These are phyloP conservation scores for Harpalus rubripes DNA, from an alignment of 2,888 invertebrate genomes.

Conservation along the genomic window DNA sequence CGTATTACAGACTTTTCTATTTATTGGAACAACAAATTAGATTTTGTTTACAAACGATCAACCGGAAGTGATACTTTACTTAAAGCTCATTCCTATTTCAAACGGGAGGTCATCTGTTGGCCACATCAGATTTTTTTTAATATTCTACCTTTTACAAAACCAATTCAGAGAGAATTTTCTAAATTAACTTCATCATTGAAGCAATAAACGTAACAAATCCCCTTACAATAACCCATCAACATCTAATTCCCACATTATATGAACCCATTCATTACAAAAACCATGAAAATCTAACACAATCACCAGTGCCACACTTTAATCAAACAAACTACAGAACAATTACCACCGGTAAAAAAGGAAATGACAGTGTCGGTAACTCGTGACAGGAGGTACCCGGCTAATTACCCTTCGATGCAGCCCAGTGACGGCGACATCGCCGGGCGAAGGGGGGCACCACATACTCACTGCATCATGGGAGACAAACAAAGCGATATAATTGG, in stretches of 20 bases:
- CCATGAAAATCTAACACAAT: slow-evolving; percentile 53
- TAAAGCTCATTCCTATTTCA: too few species aligned
- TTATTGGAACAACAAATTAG: too few species aligned
- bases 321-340: slow-evolving; percentile 45
- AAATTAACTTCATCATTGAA: not conserved
- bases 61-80: too few species aligned
- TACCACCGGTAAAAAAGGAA: slow-evolving; percentile 48
- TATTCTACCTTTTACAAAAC: too few species aligned
- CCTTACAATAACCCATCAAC: not conserved
- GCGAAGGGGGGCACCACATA: not conserved
- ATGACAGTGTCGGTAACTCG: slow-evolving; percentile 24
- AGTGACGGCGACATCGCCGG: slow-evolving; percentile 13
- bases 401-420: slow-evolving; percentile 16
- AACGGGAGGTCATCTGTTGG: too few species aligned
- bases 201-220: not conserved
- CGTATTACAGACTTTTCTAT: too few species aligned
- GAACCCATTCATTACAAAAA: slow-evolving; percentile 33
- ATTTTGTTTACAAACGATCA: too few species aligned
- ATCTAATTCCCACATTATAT: slow-evolving; percentile 21
- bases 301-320: slow-evolving; percentile 34
- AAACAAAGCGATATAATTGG: slow-evolving; percentile 64
- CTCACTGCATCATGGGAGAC: slow-evolving; percentile 59
- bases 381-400: slow-evolving; percentile 33
- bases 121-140: too few species aligned
- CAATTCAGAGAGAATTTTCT: too few species aligned